Conservation (phyloP, 2,113 vertebrate species). For the Paralichthys olivaceus region DNA sequence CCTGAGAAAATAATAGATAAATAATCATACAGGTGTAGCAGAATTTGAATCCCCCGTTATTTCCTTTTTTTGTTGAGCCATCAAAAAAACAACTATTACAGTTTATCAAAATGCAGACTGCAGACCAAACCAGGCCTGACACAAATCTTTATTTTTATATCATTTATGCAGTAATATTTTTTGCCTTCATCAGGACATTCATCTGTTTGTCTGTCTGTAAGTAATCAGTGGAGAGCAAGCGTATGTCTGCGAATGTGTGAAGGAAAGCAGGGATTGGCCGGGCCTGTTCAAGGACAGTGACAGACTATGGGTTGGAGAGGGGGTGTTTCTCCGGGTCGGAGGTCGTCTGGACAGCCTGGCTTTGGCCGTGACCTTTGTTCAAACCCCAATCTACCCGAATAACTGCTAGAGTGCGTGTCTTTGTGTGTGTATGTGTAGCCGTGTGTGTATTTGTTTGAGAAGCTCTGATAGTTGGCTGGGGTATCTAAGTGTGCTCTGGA, state of each 20-base stretch:
- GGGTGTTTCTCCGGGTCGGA: constrained; percentile 63
- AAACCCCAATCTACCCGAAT: constrained; percentile 57
- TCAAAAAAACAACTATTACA: too few relatives aligned
- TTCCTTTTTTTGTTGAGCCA: too few relatives aligned
- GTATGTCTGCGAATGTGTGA: constrained; percentile 3
- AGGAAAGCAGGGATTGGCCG: constrained; percentile 3
- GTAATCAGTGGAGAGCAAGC: background rate
- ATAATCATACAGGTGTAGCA: too few relatives aligned
- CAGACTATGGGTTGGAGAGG: constrained; percentile 50
- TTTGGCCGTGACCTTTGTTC: constrained; percentile 78
- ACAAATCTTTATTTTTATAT: too few relatives aligned
- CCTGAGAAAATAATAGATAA: too few relatives aligned
- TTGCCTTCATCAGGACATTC: background rate
- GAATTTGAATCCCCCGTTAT: too few relatives aligned
- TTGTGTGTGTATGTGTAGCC: constrained; percentile 17
- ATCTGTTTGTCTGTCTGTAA: background rate
- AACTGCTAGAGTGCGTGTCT: constrained; percentile 37
- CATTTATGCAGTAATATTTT: background rate
- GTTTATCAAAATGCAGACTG: too few relatives aligned
- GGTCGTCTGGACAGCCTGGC: constrained; percentile 70
- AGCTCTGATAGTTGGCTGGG: constrained; percentile 4
- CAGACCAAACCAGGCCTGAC: too few relatives aligned
- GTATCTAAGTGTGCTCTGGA: constrained; percentile 5
- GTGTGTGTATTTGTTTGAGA: constrained; percentile 12
- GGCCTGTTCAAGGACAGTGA: constrained; percentile 42